Evolutionary conservation across 2,888 invertebrate genomes (phyloP).

Genomic region (Andrena bucephala): DNA sequence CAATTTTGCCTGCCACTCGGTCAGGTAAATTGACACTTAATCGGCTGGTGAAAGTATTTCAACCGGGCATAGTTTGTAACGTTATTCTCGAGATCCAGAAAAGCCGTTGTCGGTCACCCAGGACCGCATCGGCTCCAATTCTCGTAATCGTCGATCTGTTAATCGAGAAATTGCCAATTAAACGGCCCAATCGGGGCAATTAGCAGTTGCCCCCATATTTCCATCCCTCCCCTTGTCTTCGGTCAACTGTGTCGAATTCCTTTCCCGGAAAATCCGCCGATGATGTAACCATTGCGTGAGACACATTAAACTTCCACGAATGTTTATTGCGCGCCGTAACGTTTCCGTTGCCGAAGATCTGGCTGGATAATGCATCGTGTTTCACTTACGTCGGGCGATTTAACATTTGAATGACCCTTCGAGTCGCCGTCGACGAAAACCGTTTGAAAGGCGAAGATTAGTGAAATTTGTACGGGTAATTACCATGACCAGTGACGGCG

Average conservation of each 20-base stretch:
- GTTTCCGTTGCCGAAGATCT: conserved; percentile 33
- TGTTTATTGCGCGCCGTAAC: conserved; percentile 19
- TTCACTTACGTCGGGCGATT: conserved; percentile 4
- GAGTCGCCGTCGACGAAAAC: neutral
- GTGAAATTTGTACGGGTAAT: conserved; percentile 11
- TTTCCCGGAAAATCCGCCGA: conserved; percentile 36
- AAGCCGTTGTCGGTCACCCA: neutral
- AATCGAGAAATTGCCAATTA: conserved; percentile 60
- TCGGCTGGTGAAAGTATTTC: conserved; percentile 25
- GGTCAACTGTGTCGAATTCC: conserved; percentile 34
- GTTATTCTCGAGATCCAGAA: conserved; percentile 3
- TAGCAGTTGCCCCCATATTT: conserved; percentile 52
- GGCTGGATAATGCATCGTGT: conserved; percentile 13
- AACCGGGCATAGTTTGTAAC: neutral
- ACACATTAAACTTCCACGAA: conserved; percentile 10
- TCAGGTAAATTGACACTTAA: neutral
- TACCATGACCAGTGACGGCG: conserved; percentile 1
- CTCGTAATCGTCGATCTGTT: conserved; percentile 55
- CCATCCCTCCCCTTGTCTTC: neutral
- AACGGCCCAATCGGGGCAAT: conserved; percentile 64
- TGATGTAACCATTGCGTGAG: conserved; percentile 33
- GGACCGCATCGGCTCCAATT: conserved; percentile 18
- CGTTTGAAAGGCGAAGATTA: neutral
- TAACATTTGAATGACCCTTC: conserved; percentile 21
- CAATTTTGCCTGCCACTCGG: neutral